Evolutionary conservation across 2,888 invertebrate genomes (phyloP).

Genomic region (Ormyrus labotus): DNA sequence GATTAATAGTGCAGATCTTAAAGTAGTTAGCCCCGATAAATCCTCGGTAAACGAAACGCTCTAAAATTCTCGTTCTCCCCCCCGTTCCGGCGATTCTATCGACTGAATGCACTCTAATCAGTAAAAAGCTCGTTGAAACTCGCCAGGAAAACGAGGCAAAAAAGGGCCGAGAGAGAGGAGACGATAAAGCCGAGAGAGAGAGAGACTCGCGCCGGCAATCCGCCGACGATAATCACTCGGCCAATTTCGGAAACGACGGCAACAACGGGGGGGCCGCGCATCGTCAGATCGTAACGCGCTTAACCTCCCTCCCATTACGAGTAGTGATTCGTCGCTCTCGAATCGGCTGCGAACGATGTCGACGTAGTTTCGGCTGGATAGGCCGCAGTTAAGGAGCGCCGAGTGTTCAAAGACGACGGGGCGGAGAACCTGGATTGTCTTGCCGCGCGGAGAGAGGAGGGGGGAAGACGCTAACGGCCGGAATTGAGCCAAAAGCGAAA

Average conservation of each 20-base stretch:
- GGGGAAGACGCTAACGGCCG: conserved; percentile 24
- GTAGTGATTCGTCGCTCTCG: conserved; percentile 30
- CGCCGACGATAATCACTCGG: conserved; percentile 10
- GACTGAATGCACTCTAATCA: too few species aligned
- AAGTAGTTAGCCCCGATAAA: too few species aligned
- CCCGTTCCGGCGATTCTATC: too few species aligned
- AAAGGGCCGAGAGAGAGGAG: not conserved
- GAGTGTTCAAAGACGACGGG: not conserved
- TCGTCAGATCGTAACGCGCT: conserved; percentile 15
- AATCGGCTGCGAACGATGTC: conserved; percentile 57
- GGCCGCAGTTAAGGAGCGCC: conserved; percentile 12
- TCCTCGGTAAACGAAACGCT: too few species aligned
- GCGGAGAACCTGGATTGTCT: conserved; percentile 3
- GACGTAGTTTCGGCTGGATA: not conserved
- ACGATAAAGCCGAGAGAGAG: conserved; percentile 17
- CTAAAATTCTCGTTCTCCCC: too few species aligned
- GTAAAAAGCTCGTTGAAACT: not conserved
- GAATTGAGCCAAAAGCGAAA: conserved; percentile 32
- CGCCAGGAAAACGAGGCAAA: too few species aligned
- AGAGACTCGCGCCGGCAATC: not conserved
- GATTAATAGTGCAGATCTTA: too few species aligned
- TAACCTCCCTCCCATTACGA: conserved; percentile 21
- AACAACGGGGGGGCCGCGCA: not conserved
- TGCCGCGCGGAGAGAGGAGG: not conserved
- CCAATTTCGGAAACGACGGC: conserved; percentile 2